phyloP scores from a whole-genome alignment of 2,113 vertebrate genomes.

The human region DNA sequence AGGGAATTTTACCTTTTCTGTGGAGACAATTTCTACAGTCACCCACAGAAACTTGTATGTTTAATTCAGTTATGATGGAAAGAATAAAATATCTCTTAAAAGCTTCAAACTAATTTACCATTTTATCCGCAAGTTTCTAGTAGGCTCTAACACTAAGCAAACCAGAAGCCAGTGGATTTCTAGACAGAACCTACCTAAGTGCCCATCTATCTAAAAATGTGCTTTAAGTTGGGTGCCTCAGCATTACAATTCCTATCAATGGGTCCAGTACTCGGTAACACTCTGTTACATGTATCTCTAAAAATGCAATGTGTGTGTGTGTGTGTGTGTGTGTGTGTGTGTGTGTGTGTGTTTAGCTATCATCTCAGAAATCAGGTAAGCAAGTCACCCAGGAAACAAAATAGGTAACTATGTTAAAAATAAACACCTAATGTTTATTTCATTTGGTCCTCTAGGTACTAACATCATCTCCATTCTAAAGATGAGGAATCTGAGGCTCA shows the following conservation, averaged over 20 bases:
- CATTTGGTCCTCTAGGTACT: background rate
- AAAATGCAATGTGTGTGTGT: background rate
- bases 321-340: background rate
- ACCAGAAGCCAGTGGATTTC: background rate
- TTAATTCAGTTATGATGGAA: background rate
- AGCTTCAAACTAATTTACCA: background rate
- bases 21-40: background rate
- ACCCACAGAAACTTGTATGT: background rate
- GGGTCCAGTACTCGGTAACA: background rate
- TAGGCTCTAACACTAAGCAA: background rate
- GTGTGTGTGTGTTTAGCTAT: background rate
- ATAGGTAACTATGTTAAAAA: background rate
- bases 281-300: background rate
- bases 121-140: background rate
- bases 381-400: background rate
- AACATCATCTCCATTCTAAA: background rate
- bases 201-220: background rate
- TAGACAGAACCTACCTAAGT: background rate
- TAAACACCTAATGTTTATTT: background rate
- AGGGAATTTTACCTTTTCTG: background rate
- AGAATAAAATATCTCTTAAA: background rate
- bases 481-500: background rate
- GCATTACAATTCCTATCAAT: background rate
- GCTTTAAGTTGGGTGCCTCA: background rate
- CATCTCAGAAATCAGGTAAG: background rate